Percentiles rank a stretch among this genome's conserved stretches.
phyloP scores from a whole-genome alignment of 2,797 vertebrate genomes.

The Sciaenops ocellatus region DNA sequence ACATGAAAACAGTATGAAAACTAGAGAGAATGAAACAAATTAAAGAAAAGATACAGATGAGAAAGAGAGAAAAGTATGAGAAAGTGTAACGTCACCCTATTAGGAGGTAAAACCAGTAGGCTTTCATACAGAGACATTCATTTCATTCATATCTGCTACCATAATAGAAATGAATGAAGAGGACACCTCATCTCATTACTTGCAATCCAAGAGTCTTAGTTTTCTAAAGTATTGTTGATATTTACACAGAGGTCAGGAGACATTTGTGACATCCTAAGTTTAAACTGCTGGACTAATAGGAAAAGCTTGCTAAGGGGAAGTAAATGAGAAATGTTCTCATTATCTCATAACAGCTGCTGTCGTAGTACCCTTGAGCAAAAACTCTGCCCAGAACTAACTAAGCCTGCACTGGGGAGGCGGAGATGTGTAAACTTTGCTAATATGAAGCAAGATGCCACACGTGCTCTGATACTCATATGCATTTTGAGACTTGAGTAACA shows the following conservation, averaged over 20 bases:
- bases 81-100: too few species aligned
- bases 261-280: background rate
- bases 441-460: accelerated
- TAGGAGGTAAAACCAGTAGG: too few species aligned
- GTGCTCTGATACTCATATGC: background rate
- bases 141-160: background rate
- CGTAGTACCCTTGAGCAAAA: slow-evolving; percentile 32
- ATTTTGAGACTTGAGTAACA: background rate
- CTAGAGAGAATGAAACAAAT: background rate
- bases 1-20: background rate
- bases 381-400: slow-evolving; percentile 17
- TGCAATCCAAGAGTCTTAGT: background rate
- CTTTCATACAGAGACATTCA: too few species aligned
- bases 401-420: background rate
- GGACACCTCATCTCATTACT: slow-evolving; percentile 14
- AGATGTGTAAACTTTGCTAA: slow-evolving; percentile 7
- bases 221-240: slow-evolving; percentile 10
- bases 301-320: slow-evolving; percentile 6
- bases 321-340: slow-evolving; percentile 32
- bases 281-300: background rate
- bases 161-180: background rate
- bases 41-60: background rate
- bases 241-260: slow-evolving; percentile 6
- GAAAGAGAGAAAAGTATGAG: background rate
- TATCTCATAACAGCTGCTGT: slow-evolving; percentile 29